Base-by-base conservation (phyloP, 2,113 vertebrate species). In the Xiphophorus hellerii region DNA sequence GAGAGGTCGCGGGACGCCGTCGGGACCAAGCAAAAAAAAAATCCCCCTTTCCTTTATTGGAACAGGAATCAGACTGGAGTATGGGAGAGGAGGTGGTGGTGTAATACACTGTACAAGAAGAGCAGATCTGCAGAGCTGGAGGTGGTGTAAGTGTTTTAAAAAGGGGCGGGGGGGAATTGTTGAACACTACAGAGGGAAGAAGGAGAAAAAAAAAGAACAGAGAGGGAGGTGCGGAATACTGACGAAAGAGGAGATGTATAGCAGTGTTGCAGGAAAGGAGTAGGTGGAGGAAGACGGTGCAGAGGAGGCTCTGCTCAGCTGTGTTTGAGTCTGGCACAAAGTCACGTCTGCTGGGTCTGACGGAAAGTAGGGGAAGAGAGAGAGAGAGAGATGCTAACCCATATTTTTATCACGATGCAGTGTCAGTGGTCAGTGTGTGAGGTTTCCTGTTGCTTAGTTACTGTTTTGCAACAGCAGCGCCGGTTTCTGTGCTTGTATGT, bases 401-500 rank as follows among this genome's bases (percentile, higher is more conserved):
- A 84, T 77, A 88, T 92, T 84, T 90, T 72, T 84, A 82, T 88
- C 87, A 92, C 51, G 72, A 88, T 84, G 88, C 60, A 37, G 82
- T 90, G 88, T 90, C 89, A 93, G 85, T 86, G 90, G 92, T 93
- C 92, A 93, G 87, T 70, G 85, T 87, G 82, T 78, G 84, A 92
- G 89, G 85, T 83, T 90, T 92, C 88, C 88, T 91, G 92, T 93
- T 93, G 92, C 90, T 87, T 88, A 80, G 92, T 87, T 93, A 92
- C 92, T 74, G 86, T 77, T 75, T 86, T 87, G 84, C 85, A 87
- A 87, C 83, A 82, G 84, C 87, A 83, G 84, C 84, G 51, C 83
- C 77, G 76, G 66, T 82, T 81, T 84, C 81, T 88, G 82, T 82
- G 81, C 81, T 80, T 88, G 83, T 79, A 76, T 90, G 85, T 92